Conservation (phyloP, 2,797 vertebrate species). For the Sarcophilus harrisii region DNA sequence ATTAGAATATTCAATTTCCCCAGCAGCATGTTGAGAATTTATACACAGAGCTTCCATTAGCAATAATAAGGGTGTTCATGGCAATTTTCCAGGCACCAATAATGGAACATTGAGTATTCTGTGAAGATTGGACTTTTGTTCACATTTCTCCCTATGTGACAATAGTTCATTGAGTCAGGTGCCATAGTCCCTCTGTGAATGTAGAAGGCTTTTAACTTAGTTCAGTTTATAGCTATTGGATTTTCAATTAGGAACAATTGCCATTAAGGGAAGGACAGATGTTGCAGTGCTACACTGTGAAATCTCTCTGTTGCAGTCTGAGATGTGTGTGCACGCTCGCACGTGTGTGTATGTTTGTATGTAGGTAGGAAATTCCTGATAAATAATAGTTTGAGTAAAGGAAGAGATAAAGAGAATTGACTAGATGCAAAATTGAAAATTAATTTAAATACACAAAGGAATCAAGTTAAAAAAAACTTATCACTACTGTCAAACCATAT, state of each 20-base stretch:
- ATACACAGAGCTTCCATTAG: not conserved
- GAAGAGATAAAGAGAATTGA: not conserved
- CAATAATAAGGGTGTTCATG: not conserved
- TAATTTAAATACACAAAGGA: not conserved
- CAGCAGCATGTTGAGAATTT: not conserved
- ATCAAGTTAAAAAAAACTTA: not conserved
- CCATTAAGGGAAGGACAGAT: not conserved
- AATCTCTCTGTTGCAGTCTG: not conserved
- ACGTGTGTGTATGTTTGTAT: not conserved
- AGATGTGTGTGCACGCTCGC: not conserved
- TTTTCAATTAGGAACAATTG: slow-evolving; percentile 14
- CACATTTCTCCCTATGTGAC: rapidly evolving
- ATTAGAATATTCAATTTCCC: not conserved
- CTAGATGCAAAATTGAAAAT: not conserved
- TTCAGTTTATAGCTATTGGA: slow-evolving; percentile 47
- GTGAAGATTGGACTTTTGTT: slow-evolving; percentile 14
- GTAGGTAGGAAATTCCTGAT: not conserved
- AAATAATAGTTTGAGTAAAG: not conserved
- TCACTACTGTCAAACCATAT: not conserved
- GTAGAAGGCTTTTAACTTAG: slow-evolving; percentile 25
- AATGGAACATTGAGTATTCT: not conserved
- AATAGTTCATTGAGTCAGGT: slow-evolving; percentile 53
- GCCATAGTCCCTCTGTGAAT: slow-evolving; percentile 13
- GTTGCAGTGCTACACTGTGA: not conserved
- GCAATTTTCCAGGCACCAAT: not conserved